Evolutionary conservation across 2,113 vertebrate genomes (phyloP), one percentile per base, ranked within the genome.

Genomic region (Fulica atra): DNA sequence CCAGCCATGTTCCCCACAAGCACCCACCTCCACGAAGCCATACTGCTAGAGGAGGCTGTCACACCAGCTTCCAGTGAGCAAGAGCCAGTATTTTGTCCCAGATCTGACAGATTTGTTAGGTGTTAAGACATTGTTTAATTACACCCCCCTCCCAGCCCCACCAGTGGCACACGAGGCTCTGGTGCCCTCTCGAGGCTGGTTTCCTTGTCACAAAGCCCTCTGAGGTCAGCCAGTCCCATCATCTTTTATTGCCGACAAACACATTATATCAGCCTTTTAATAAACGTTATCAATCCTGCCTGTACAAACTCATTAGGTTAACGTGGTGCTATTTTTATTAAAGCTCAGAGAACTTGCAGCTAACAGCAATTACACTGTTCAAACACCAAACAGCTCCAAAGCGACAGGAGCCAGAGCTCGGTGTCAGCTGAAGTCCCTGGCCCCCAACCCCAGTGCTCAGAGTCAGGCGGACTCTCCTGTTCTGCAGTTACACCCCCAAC

Each of bases 261-360:
- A 80, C 64, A 70, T 92, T 92, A 70, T 46, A 16, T 48, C 71
- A 94, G 73, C 35, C 29, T 84, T 66, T 81, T 86, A 92, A 96
- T 93, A 91, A 91, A 91, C 20, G 83, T 89, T 93, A 93, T 87
- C 94, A 92, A 89, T 92, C 48, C 64, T 2, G 0, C 15, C 89
- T 54, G 73, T 68, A 92, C 74, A 86, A 94, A 57, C 63, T 91
- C 40, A 0, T 95, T 94, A 94, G 78, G 84, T 95, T 95, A 96
- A 97, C 87, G 88, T 65, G 82, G 11, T 89, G 90, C 69, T 95
- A 90, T 95, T 96, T 92, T 88, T 92, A 93, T 88, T 88, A 72
- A 93, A 92, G 77, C 86, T 65, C 53, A 57, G 77, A 61, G 89
- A 84, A 65, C 38, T 82, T 42, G 48, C 2, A 0, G 91, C 95